Conservation (phyloP, 2,888 invertebrate species). For the Stenotaenia linearis region DNA sequence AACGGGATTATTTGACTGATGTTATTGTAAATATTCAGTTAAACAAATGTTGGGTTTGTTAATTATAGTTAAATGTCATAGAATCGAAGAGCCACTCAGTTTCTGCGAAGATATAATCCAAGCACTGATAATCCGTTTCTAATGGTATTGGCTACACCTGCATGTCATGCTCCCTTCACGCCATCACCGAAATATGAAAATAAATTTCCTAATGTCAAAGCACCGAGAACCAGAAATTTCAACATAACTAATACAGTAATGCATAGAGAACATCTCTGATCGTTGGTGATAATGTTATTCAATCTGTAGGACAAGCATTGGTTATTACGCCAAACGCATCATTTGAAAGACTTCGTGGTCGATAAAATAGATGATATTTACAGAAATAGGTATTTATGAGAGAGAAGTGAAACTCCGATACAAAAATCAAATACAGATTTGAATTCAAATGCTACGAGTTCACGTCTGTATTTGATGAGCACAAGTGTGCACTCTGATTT, state of each 20-base stretch:
- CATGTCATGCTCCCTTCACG: constrained; percentile 79
- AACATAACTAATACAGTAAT: constrained; percentile 44
- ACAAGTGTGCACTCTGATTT: too few relatives aligned
- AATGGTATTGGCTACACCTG: constrained; percentile 79
- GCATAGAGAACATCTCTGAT: not conserved
- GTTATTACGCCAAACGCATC: constrained; percentile 65
- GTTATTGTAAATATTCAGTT: constrained; percentile 59
- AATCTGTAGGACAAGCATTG: constrained; percentile 70
- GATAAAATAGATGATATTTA: constrained; percentile 62
- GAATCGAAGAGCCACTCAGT: constrained; percentile 44
- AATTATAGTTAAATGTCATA: constrained; percentile 39
- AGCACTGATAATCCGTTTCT: constrained; percentile 59
- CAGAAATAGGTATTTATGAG: constrained; percentile 31
- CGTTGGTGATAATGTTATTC: not conserved
- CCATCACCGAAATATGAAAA: constrained; percentile 67
- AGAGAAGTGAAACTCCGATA: too few relatives aligned
- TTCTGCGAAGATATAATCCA: constrained; percentile 40
- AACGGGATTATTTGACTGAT: constrained; percentile 71
- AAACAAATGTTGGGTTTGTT: constrained; percentile 1
- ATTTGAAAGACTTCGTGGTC: constrained; percentile 58
- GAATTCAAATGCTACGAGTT: too few relatives aligned
- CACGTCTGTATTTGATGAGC: too few relatives aligned
- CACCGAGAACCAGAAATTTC: constrained; percentile 60
- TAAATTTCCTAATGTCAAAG: constrained; percentile 57
- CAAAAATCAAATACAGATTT: too few relatives aligned